These are phyloP conservation scores for Mongoloraphidia duomilia DNA, from an alignment of 2,888 invertebrate genomes.

Conservation along the genomic window DNA sequence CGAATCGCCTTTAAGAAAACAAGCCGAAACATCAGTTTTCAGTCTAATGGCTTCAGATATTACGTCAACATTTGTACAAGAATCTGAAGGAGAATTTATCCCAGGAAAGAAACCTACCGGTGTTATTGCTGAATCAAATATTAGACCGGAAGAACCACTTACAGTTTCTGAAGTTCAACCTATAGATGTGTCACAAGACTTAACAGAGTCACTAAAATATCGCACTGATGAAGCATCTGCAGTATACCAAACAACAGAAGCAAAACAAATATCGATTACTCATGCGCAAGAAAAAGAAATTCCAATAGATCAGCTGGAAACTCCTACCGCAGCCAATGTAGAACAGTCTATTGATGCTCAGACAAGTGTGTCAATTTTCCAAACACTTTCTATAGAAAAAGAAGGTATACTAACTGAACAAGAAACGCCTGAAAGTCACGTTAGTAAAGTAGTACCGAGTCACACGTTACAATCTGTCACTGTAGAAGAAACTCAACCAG, in stretches of 20 bases:
- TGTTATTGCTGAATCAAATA: slow-evolving; percentile 39
- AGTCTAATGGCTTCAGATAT: slow-evolving; percentile 43
- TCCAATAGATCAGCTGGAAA: slow-evolving; percentile 23
- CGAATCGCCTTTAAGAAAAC: slow-evolving; percentile 29
- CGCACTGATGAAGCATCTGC: slow-evolving; percentile 36
- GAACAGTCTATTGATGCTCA: slow-evolving; percentile 41
- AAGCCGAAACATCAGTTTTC: slow-evolving; percentile 35
- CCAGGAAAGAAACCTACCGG: slow-evolving; percentile 34
- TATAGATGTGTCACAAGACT: slow-evolving; percentile 37
- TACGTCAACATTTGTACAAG: slow-evolving; percentile 45
- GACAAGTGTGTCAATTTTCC: slow-evolving; percentile 43
- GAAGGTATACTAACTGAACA: slow-evolving; percentile 40
- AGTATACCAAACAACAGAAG: slow-evolving; percentile 43
- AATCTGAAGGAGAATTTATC: slow-evolving; percentile 44
- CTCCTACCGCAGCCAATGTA: slow-evolving; percentile 26
- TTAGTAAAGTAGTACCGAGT: slow-evolving; percentile 32
- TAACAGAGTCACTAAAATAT: slow-evolving; percentile 38
- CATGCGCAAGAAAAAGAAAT: slow-evolving; percentile 51
- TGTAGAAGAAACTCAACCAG: slow-evolving; percentile 29
- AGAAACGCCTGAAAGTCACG: slow-evolving; percentile 37
- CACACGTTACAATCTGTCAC: slow-evolving; percentile 38
- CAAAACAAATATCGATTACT: slow-evolving; percentile 46
- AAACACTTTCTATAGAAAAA: slow-evolving; percentile 48
- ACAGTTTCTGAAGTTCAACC: slow-evolving; percentile 42
- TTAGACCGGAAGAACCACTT: slow-evolving; percentile 44